Evolutionary conservation across 2,797 vertebrate species (phyloP), one percentile per base, ranked within the genome.

Genomic region (Notoglanidium macrostoma): DNA sequence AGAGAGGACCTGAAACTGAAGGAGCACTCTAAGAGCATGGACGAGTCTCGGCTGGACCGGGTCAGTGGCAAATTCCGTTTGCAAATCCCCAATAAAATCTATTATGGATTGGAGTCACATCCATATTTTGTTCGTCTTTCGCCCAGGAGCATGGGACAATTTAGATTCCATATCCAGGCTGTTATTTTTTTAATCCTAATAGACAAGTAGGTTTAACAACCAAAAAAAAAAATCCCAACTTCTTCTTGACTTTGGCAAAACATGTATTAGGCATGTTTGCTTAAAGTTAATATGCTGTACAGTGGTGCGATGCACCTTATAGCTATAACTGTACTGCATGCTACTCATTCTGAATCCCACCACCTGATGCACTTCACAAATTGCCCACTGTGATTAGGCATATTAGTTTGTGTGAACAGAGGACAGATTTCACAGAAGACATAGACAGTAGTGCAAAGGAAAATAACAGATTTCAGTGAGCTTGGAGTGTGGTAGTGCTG

Each of bases 1-100:
- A 96, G 97, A 12, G 98, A 99, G 90, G 97, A 97, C 76, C 97
- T 95, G 92, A 97, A 99, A 88, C 96, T 99, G 46, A 98, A 99
- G 93, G 98, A 99, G 90, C 98, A 99, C 93, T 98, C 97, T 19
- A 99, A 99, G 89, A 98, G 97, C 87, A 99, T 99, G 98, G 98
- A 98, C 8, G 98, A 99, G 93, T 98, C 97, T 90, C 97, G 97
- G 68, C 96, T 99, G 88, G 98, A 99, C 89, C 96, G 98, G 97
- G 98, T 98, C 92, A 94, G 96, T 88, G 1, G 57, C 44, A 21
- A 17, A n/a, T 59, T 61, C 9, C 26, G 19, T n/a, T 82, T 29
- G 29, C 12, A 76, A 29, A 29, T 55, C 76, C 35, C 14, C 21
- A 44, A 3, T 23, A 59, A 59, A 12, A 26, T 59, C 23, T 5